Evolutionary conservation across 2,888 invertebrate species (phyloP).

Genomic region (Carcina quercana): DNA sequence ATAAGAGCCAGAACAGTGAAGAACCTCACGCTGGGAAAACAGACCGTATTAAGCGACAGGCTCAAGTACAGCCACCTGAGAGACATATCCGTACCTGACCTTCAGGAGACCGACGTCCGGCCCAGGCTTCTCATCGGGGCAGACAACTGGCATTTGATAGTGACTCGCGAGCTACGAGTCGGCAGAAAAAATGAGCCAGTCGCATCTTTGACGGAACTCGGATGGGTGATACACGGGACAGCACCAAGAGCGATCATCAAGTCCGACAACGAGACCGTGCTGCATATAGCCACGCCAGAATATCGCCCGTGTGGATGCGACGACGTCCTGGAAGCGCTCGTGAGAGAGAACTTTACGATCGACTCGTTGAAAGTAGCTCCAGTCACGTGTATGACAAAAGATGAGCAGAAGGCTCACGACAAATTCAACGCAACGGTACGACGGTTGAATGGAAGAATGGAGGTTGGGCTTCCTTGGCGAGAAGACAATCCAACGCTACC

Average conservation of each 20-base stretch:
- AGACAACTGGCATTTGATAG: slow-evolving; percentile 1
- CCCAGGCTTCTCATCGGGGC: neutral
- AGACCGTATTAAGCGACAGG: neutral
- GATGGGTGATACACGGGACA: slow-evolving; percentile 1
- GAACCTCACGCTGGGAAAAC: neutral
- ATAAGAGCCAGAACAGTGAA: neutral
- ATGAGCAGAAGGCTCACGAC: neutral
- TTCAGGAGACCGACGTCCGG: too few relatives aligned
- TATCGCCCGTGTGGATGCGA: neutral
- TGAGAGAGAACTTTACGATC: neutral
- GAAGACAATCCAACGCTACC: neutral
- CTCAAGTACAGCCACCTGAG: neutral
- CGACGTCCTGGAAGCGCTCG: neutral
- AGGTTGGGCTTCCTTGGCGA: too few relatives aligned
- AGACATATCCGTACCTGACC: neutral
- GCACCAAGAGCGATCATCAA: neutral
- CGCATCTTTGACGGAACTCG: neutral
- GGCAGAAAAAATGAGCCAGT: too few relatives aligned
- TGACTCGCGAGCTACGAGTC: too few relatives aligned
- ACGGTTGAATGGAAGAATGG: neutral
- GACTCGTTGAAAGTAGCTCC: neutral
- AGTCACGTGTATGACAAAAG: neutral
- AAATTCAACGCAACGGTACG: neutral
- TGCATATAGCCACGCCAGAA: neutral
- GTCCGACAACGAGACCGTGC: neutral